phyloP scores from a whole-genome alignment of 2,888 invertebrate genomes.

The Lottia scabra region DNA sequence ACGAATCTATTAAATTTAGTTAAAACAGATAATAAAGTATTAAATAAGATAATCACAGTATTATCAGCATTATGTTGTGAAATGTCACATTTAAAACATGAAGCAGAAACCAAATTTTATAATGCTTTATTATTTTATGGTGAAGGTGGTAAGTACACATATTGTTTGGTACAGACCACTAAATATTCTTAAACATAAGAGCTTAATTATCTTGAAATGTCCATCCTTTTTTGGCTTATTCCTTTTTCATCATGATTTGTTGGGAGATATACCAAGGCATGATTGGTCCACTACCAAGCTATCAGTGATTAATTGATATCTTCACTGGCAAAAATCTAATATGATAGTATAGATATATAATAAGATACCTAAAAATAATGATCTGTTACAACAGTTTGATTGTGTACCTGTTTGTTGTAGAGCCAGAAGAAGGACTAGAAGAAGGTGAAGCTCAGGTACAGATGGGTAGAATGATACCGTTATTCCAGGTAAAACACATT shows the following conservation, averaged over 20 bases:
- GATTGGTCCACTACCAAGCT: too few relatives aligned
- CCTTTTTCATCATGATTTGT: too few relatives aligned
- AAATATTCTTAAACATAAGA: too few relatives aligned
- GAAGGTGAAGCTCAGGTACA: conserved; percentile 71
- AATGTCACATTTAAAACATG: conserved; percentile 77
- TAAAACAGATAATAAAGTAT: conserved; percentile 84
- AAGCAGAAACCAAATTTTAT: conserved; percentile 76
- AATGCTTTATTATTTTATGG: conserved; percentile 78
- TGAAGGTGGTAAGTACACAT: conserved; percentile 74
- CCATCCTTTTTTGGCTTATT: too few relatives aligned
- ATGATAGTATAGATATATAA: too few relatives aligned
- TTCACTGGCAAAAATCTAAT: too few relatives aligned
- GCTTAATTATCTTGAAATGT: too few relatives aligned
- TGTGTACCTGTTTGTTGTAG: conserved; percentile 31
- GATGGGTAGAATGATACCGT: conserved; percentile 71
- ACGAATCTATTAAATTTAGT: conserved; percentile 79
- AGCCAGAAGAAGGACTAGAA: conserved; percentile 63
- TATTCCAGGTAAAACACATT: conserved; percentile 69
- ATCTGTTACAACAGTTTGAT: too few relatives aligned
- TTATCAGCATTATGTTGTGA: conserved; percentile 85
- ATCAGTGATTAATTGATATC: too few relatives aligned
- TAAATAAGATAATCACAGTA: conserved; percentile 79
- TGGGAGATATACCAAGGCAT: too few relatives aligned
- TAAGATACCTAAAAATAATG: too few relatives aligned
- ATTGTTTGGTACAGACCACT: too few relatives aligned